Conservation (phyloP, 2,797 vertebrate genomes). For the Chelonia mydas region DNA sequence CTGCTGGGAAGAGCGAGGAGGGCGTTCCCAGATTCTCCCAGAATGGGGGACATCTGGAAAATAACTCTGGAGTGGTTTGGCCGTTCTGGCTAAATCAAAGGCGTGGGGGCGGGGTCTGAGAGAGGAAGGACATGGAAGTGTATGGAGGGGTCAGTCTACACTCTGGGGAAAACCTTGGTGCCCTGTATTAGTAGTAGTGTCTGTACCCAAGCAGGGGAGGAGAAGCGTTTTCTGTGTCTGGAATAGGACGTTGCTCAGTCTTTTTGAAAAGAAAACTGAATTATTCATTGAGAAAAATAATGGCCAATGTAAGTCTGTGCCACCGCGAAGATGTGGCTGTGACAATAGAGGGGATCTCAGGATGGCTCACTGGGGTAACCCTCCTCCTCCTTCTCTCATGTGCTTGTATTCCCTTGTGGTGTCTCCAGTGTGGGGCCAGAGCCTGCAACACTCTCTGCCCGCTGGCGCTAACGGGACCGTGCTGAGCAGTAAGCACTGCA, state of each 20-base stretch:
- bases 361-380: background rate
- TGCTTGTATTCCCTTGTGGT: background rate
- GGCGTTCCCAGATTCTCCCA: background rate
- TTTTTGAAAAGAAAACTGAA: background rate
- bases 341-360: background rate
- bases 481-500: background rate
- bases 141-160: too few species aligned
- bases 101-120: background rate
- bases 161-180: background rate
- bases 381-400: background rate
- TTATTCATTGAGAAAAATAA: background rate
- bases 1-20: background rate
- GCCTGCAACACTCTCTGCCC: background rate
- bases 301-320: background rate
- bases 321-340: background rate
- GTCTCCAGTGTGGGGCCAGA: background rate
- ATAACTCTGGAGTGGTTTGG: background rate
- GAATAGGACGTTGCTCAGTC: background rate
- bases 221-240: background rate
- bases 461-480: background rate
- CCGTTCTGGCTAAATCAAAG: background rate
- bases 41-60: background rate
- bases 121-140: background rate
- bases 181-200: background rate
- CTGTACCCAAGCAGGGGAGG: background rate